Base-by-base conservation (phyloP, 2,888 invertebrate species). In the Hypercompe scribonia region DNA sequence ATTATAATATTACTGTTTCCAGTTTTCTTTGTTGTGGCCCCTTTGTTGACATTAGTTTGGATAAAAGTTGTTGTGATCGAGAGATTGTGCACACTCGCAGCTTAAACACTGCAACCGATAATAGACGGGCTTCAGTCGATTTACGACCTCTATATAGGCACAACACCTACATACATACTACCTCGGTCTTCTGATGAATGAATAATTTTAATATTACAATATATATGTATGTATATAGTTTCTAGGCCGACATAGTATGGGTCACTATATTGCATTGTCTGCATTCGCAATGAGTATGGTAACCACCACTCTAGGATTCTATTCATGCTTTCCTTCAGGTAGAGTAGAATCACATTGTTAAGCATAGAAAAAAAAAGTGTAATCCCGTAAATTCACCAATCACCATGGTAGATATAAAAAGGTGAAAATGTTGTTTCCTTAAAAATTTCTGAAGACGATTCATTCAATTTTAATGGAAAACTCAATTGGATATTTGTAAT, bases 101-200 rank as follows among this genome's bases (percentile, higher is more conserved):
- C 74, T 83, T 81, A 81, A 84, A 87, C 81, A 80, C 85, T 46
- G 46, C 46, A 21, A 18, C 46, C 46, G 15, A 15, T 46, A 46
- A 46, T 46, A 46, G 5, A 46, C 46, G 5, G 84, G 83, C 87
- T 88, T 85, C 81, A 79, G 82, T 77, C 86, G 86, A 90, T 89
- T 90, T 90, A 90, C 84, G 88, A 89, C 83, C 81, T 87, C 86
- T 89, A 87, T 87, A 88, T 87, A 86, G 84, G 84, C 76, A 83
- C 83, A 81, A 84, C 81, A 64, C 50, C 84, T 83, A 81, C 81
- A 78, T 83, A 78, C n/a, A n/a, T 54, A 74, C 74, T 78, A 75
- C 81, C 76, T 79, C 74, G 73, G 81, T 77, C 80, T 74, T 72
- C 74, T 78, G 74, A 77, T 77, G 31, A 61, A 73, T 78, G 76